These are phyloP conservation scores for Morpho helenor DNA, from an alignment of 2,888 invertebrate genomes.

Conservation along the genomic window DNA sequence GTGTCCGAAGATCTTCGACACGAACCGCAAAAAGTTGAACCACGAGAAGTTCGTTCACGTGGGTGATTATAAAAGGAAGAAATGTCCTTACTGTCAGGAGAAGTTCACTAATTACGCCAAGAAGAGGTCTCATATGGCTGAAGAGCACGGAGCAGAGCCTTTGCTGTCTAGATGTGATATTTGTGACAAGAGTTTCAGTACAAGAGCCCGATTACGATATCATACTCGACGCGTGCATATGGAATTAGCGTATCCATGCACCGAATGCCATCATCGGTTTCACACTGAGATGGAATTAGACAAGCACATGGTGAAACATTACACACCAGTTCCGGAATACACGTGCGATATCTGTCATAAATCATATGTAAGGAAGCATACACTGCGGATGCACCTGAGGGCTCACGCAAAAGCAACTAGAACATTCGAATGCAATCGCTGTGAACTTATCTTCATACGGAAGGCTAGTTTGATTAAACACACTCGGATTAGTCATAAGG, in stretches of 20 bases:
- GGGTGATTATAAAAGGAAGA: slow-evolving; percentile 37
- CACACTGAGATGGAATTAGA: slow-evolving; percentile 33
- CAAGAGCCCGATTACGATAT: slow-evolving; percentile 30
- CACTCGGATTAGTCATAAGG: slow-evolving; percentile 32
- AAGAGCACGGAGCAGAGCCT: slow-evolving; percentile 35
- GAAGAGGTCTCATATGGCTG: slow-evolving; percentile 35
- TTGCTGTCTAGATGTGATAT: slow-evolving; percentile 36
- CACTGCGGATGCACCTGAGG: slow-evolving; percentile 41
- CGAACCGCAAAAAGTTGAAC: slow-evolving; percentile 48
- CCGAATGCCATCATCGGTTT: slow-evolving; percentile 38
- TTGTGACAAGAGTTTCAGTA: slow-evolving; percentile 39
- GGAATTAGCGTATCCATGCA: slow-evolving; percentile 38
- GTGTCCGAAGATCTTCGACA: slow-evolving; percentile 56
- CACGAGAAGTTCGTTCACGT: slow-evolving; percentile 58
- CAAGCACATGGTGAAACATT: slow-evolving; percentile 39
- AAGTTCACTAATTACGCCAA: slow-evolving; percentile 39
- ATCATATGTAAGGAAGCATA: slow-evolving; percentile 34
- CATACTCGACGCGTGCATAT: slow-evolving; percentile 46
- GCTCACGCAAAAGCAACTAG: slow-evolving; percentile 38
- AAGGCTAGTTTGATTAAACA: slow-evolving; percentile 36
- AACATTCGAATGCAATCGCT: slow-evolving; percentile 37
- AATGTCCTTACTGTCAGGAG: slow-evolving; percentile 43
- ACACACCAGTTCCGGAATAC: slow-evolving; percentile 35
- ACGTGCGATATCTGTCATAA: slow-evolving; percentile 40
- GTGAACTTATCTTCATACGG: slow-evolving; percentile 35